Conservation (phyloP, 2,113 vertebrate genomes). For the Smithornis capensis region DNA sequence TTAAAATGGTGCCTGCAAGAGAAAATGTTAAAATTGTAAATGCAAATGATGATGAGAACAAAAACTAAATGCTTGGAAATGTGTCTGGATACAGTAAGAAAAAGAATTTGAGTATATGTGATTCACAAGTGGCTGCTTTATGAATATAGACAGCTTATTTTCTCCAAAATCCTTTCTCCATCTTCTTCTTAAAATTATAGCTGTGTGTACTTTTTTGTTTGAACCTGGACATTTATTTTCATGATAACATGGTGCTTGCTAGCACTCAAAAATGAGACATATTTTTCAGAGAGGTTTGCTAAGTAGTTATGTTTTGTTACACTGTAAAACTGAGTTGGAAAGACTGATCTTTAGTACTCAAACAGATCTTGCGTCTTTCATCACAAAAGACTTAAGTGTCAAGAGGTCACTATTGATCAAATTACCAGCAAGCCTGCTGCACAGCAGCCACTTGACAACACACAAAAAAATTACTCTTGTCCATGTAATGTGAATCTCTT, state of each 20-base stretch:
- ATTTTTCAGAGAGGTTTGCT: not conserved
- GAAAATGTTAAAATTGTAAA: not conserved
- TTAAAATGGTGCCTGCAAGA: not conserved
- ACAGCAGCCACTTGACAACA: not conserved
- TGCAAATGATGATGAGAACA: not conserved
- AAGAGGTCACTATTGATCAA: constrained; percentile 18
- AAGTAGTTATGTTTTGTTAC: not conserved
- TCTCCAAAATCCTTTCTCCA: not conserved
- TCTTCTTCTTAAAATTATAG: not conserved
- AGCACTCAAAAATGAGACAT: not conserved
- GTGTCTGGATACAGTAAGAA: not conserved
- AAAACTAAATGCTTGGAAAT: not conserved
- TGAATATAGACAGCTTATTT: constrained; percentile 41
- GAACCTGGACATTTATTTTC: constrained; percentile 6
- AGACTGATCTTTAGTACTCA: not conserved
- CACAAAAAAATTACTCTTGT: not conserved
- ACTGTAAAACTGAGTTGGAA: not conserved
- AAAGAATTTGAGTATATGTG: not conserved
- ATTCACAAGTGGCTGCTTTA: not conserved
- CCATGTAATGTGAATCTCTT: not conserved
- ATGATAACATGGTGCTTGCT: not conserved
- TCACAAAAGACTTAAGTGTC: not conserved
- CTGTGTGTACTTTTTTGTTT: not conserved
- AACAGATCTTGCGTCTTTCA: not conserved
- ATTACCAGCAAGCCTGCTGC: not conserved